Evolutionary conservation across 2,888 invertebrate species (phyloP).

Genomic region (Papilio elwesi): DNA sequence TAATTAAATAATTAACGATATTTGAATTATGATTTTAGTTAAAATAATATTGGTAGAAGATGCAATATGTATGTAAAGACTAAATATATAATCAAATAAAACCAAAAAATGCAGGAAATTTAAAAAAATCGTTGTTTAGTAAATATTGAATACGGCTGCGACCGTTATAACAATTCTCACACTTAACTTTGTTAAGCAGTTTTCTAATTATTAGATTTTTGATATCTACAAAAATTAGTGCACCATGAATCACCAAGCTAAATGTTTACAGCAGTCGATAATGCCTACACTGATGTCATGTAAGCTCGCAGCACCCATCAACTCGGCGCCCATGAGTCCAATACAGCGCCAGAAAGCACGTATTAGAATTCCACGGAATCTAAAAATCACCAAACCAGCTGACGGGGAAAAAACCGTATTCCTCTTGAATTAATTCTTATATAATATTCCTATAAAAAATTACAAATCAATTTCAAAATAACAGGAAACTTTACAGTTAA

Average conservation of each 20-base stretch:
- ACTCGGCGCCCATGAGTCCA: constrained; percentile 52
- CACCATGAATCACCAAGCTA: constrained; percentile 70
- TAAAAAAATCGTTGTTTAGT: constrained; percentile 9
- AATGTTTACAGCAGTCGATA: constrained; percentile 69
- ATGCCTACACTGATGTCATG: constrained; percentile 78
- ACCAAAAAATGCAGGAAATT: background rate
- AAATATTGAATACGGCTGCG: background rate
- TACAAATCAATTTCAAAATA: constrained; percentile 12
- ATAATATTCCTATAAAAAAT: constrained; percentile 64
- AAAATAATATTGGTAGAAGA: no score
- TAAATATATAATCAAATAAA: background rate
- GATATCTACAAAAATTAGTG: constrained; percentile 44
- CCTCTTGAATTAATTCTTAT: constrained; percentile 62
- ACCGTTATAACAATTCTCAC: background rate
- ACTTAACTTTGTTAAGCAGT: constrained; percentile 3
- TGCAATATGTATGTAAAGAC: background rate
- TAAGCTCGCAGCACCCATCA: constrained; percentile 54
- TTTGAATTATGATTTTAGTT: no score
- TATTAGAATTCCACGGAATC: constrained; percentile 59
- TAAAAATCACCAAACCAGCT: constrained; percentile 49
- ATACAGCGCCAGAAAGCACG: constrained; percentile 50
- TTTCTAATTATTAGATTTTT: constrained; percentile 21
- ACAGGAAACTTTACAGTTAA: constrained; percentile 37
- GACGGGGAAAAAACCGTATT: constrained; percentile 39
- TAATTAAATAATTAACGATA: no score